phyloP scores from a whole-genome alignment of 2,113 vertebrate species.

The Oryzias melastigma region DNA sequence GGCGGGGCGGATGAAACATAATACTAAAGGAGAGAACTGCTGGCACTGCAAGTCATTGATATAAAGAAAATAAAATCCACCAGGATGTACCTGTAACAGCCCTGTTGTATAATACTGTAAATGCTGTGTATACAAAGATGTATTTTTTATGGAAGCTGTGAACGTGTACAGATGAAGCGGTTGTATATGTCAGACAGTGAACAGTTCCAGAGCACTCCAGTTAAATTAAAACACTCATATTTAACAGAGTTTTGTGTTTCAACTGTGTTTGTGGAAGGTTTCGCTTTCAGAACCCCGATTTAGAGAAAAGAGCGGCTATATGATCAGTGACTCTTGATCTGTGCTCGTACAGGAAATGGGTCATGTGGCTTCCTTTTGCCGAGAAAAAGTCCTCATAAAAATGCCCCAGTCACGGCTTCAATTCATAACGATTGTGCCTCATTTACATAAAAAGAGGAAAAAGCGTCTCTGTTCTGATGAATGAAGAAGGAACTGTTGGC shows the following conservation, averaged over 20 bases:
- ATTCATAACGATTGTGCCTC: not conserved
- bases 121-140: constrained; percentile 78
- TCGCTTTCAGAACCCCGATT: not conserved
- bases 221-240: constrained; percentile 76
- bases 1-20: constrained; percentile 3
- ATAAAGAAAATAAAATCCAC: constrained; percentile 14
- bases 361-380: not conserved
- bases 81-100: constrained; percentile 50
- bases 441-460: constrained; percentile 17
- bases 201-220: constrained; percentile 64
- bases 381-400: constrained; percentile 1
- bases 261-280: not conserved
- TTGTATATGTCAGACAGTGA: constrained; percentile 68
- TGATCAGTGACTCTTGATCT: constrained; percentile 7
- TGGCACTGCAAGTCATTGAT: constrained; percentile 32
- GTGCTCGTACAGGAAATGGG: constrained; percentile 10
- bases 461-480: not conserved
- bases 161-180: constrained; percentile 70
- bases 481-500: constrained; percentile 33
- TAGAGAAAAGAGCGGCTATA: not conserved
- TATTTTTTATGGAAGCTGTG: constrained; percentile 81
- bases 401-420: constrained; percentile 12
- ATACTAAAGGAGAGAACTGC: constrained; percentile 25
- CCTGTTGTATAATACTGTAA: constrained; percentile 78
- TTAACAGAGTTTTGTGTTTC: constrained; percentile 51